Evolutionary conservation across 2,113 vertebrate genomes (phyloP).

Genomic region (Heterocephalus glaber): DNA sequence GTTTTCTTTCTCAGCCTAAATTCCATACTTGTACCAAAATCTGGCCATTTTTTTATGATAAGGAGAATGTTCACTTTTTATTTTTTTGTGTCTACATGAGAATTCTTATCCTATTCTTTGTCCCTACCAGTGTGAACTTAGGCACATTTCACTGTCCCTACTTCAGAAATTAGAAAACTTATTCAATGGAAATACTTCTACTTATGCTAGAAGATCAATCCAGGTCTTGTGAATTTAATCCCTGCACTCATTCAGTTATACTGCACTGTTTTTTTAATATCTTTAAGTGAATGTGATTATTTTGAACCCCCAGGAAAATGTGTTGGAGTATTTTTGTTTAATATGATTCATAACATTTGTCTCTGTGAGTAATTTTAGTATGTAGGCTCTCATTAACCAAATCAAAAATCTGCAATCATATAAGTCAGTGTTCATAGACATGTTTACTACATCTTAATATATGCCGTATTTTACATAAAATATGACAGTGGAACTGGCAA

Average conservation of each 20-base stretch:
- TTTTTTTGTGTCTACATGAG: neutral
- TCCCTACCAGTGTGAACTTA: neutral
- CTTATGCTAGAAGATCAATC: neutral
- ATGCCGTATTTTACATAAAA: conserved; percentile 37
- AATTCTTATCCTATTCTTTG: neutral
- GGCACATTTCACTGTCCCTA: neutral
- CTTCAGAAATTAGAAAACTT: conserved; percentile 40
- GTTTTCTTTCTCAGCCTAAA: neutral
- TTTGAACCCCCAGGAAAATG: neutral
- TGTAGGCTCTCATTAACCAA: neutral
- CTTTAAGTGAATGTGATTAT: neutral
- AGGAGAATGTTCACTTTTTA: neutral
- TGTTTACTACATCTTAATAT: conserved; percentile 38
- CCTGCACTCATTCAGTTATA: neutral
- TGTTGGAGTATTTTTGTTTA: neutral
- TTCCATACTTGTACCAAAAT: neutral
- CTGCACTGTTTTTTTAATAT: neutral
- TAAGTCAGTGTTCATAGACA: neutral
- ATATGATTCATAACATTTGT: neutral
- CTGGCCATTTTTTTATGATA: neutral
- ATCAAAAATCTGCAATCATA: neutral
- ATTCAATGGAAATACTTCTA: conserved; percentile 34
- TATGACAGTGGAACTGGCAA: neutral
- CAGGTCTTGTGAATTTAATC: neutral
- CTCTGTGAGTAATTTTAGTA: neutral